Conservation (phyloP, 2,797 vertebrate species). For the Muscicapa comitata region DNA sequence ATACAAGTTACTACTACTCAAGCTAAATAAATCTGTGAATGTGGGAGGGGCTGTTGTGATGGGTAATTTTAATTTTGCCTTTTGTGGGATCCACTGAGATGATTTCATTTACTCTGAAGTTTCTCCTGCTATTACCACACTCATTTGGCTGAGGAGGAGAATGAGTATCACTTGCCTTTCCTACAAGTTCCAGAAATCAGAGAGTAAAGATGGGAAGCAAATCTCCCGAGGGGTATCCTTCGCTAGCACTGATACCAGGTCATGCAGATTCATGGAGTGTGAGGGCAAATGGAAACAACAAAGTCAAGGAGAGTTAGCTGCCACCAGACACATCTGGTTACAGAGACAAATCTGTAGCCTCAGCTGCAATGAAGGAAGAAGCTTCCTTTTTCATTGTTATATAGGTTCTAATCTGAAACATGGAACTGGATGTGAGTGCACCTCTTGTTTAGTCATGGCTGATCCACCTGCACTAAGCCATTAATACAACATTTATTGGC, state of each 20-base stretch:
- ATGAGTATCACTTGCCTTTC: not conserved
- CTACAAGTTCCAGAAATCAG: not conserved
- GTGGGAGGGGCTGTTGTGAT: conserved; percentile 13
- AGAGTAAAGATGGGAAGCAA: not conserved
- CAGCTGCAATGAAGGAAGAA: not conserved
- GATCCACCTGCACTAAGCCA: not conserved
- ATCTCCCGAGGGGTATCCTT: not conserved
- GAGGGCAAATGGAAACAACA: not conserved
- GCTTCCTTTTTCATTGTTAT: not conserved
- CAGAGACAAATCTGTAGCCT: not conserved
- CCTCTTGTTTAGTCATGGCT: not conserved
- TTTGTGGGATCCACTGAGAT: not conserved
- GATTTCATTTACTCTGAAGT: conserved; percentile 16
- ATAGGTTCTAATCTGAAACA: not conserved
- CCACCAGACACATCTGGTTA: not conserved
- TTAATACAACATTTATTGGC: not conserved
- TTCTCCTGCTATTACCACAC: not conserved
- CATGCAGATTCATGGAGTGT: not conserved
- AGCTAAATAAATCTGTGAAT: conserved; percentile 8
- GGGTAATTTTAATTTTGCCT: conserved; percentile 2
- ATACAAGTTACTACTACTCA: conserved; percentile 31
- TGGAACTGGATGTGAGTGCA: not conserved
- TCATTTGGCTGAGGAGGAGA: not conserved
- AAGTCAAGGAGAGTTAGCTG: not conserved
- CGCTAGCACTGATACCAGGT: not conserved